Conservation (phyloP, 2,113 vertebrate species). For the Etheostoma spectabile region DNA sequence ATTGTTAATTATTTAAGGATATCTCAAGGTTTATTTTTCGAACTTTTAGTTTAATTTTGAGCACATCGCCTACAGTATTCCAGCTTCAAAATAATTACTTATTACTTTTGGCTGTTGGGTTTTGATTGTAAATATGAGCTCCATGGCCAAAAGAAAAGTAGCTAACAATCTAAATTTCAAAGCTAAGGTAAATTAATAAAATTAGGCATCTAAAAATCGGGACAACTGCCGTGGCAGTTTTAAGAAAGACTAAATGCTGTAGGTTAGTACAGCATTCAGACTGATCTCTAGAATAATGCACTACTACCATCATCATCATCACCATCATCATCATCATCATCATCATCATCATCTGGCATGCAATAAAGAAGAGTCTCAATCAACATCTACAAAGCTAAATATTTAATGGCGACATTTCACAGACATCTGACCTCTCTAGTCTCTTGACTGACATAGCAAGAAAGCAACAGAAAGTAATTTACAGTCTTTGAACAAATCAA, state of each 20-base stretch:
- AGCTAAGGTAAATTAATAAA: background rate
- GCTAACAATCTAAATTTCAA: background rate
- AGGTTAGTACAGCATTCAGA: background rate
- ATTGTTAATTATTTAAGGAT: background rate
- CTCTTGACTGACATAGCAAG: slow-evolving; percentile 46
- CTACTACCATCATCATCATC: background rate
- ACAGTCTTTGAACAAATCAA: slow-evolving; percentile 57
- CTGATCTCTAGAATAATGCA: background rate
- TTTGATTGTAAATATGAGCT: background rate
- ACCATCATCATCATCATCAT: background rate
- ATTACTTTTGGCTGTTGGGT: background rate
- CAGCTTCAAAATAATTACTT: background rate
- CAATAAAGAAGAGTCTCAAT: slow-evolving; percentile 38
- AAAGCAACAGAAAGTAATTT: slow-evolving; percentile 64
- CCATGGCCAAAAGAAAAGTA: background rate
- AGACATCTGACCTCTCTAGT: slow-evolving; percentile 49
- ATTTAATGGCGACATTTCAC: slow-evolving; percentile 81
- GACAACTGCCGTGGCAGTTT: background rate
- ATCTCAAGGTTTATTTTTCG: background rate
- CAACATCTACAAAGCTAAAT: slow-evolving; percentile 77
- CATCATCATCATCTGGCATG: background rate
- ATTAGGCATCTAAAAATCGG: background rate
- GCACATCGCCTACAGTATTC: background rate
- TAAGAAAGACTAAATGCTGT: background rate
- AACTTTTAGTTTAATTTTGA: background rate